Conservation (phyloP, 2,888 invertebrate genomes). For the Dascillus cervinus region DNA sequence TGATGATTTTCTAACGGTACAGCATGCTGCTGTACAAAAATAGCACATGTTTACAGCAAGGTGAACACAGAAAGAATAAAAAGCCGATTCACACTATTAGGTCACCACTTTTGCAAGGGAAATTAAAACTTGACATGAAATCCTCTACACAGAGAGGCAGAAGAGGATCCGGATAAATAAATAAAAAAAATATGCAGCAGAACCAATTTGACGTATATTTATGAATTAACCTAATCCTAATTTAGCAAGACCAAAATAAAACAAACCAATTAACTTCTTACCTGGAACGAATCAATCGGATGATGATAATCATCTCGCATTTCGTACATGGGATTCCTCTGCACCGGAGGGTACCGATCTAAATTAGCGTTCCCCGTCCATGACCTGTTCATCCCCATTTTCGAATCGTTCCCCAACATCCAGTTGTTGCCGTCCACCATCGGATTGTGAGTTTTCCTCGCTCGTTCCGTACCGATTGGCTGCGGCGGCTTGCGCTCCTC, state of each 20-base stretch:
- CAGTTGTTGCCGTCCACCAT: slow-evolving; percentile 31
- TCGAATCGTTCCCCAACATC: slow-evolving; percentile 42
- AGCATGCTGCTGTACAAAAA: slow-evolving; percentile 23
- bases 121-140: too few species aligned
- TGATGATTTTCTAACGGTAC: slow-evolving; percentile 31
- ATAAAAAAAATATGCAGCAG: too few species aligned
- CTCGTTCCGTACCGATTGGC: slow-evolving; percentile 79
- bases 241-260: too few species aligned
- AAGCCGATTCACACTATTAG: too few species aligned
- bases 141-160: too few species aligned
- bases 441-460: slow-evolving; percentile 51
- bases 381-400: slow-evolving; percentile 25
- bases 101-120: too few species aligned
- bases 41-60: too few species aligned
- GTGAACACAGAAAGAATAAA: too few species aligned
- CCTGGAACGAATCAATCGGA: slow-evolving; percentile 39
- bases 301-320: slow-evolving; percentile 42
- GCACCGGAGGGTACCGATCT: slow-evolving; percentile 27
- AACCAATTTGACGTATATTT: too few species aligned
- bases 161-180: too few species aligned
- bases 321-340: slow-evolving; percentile 29
- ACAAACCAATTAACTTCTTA: slow-evolving; percentile 5
- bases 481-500: slow-evolving; percentile 49
- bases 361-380: slow-evolving; percentile 15
- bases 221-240: too few species aligned